Evolutionary conservation across 2,797 vertebrate species (phyloP), one percentile per base, ranked within the genome.

Genomic region (Pagetopsis macropterus): DNA sequence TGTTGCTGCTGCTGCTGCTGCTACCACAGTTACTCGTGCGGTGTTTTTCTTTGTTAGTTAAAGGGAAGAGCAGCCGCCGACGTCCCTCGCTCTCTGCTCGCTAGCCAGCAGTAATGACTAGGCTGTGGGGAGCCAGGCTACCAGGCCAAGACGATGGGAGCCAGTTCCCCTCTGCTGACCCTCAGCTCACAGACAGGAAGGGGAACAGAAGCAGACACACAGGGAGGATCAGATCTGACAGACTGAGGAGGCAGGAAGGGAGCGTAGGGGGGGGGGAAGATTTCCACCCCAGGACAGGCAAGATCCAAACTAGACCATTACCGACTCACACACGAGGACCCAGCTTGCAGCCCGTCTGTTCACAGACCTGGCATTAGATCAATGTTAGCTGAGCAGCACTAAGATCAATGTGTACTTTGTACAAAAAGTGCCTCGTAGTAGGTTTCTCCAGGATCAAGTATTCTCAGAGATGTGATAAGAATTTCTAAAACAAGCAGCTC

Each of bases 91-190:
- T 87, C 84, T 85, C 83, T 84, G 88, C 86, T 91, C 87, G 88
- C 91, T 92, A 91, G 83, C 85, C 81, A 81, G 85, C 90, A 83
- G 87, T 92, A 91, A 92, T 88, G 91, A 89, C 84, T 74, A 84
- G 85, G 85, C 87, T 86, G 87, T 84, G 70, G 83, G 88, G 87
- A 88, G 82, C 81, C 75, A 77, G 88, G 84, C 90, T 76, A 81
- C 79, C 87, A 46, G 82, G 88, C 88, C 85, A 88, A 88, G 83
- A 64, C 61, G 49, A 78, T 82, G 86, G 84, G 80, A 90, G 88
- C 82, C 78, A 48, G 82, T 90, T 90, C 82, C 72, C 78, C 84
- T 89, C 78, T 78, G 88, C 78, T 87, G 81, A 85, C 79, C 81
- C 67, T 86, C 73, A n/a, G 75, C 78, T 86, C 82, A 65, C 66